Evolutionary conservation across 2,113 vertebrate species (phyloP), one percentile per base, ranked within the genome.

Genomic region (Chloroceryle aenea): DNA sequence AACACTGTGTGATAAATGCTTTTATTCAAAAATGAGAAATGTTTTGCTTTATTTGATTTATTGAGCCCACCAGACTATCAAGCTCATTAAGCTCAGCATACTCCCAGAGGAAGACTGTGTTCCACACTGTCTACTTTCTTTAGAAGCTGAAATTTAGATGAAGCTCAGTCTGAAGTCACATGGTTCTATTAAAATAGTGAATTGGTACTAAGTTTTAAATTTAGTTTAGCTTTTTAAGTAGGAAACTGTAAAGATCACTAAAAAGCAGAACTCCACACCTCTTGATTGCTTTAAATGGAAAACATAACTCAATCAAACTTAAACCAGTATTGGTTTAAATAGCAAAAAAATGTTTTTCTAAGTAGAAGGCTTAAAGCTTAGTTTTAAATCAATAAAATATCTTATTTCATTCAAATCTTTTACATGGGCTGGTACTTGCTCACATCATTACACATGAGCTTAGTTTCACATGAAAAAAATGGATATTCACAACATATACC

Each of bases 1-100:
- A 99, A 99, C 99, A 99, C 98, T 98, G 98, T 97, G 98, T 99
- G 99, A 99, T 99, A 99, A 99, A 99, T 99, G 99, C 98, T 99
- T 99, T 99, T 99, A 99, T 99, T 99, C 99, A 99, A 98, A 99
- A 99, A 99, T 98, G 99, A 99, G 99, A 99, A 99, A 99, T 99
- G 99, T 99, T 99, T 99, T 99, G 99, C 99, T 99, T 99, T 99
- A 98, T 98, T 99, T 99, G 99, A 99, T 99, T 99, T 99, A 99
- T 99, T 99, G 99, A 99, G 99, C 99, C 98, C 99, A 99, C 98
- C 98, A 99, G 99, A 99, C 99, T 99, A 99, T 99, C 99, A 99
- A 99, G 99, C 99, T 99, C 99, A 99, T 99, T 99, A 99, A 99
- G 98, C 98, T 97, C 98, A 97, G 97, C 98, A 98, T 98, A 98